Evolutionary conservation across 1,140 invertebrate genomes (phyloP).

Genomic region (Helicoverpa zea): DNA sequence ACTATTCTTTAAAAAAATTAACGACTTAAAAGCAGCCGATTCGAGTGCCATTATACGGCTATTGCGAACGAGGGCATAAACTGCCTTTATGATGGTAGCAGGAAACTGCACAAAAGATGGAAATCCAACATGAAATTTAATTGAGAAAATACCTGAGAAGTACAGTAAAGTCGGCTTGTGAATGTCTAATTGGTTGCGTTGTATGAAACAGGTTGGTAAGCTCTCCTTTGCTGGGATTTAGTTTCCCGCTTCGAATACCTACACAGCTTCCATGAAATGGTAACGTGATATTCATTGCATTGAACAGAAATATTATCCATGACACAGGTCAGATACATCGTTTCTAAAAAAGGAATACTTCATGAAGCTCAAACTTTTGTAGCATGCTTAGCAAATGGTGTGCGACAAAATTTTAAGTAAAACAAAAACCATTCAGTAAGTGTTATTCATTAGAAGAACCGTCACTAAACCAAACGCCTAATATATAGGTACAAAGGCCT

Average conservation of each 20-base stretch:
- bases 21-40: slow-evolving; percentile 48
- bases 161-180: slow-evolving; percentile 55
- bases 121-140: slow-evolving; percentile 57
- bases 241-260: slow-evolving; percentile 13
- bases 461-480: too few species aligned
- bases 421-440: too few species aligned
- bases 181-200: slow-evolving; percentile 48
- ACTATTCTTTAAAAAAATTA: slow-evolving; percentile 54
- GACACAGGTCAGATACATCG: background rate
- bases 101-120: slow-evolving; percentile 7
- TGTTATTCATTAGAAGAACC: too few species aligned
- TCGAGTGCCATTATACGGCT: slow-evolving; percentile 33
- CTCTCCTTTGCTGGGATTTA: slow-evolving; percentile 26
- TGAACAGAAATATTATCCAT: background rate
- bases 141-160: slow-evolving; percentile 61
- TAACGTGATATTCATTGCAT: background rate
- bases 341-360: too few species aligned
- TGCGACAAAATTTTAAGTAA: too few species aligned
- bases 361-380: too few species aligned
- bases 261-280: background rate
- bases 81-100: slow-evolving; percentile 22
- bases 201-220: slow-evolving; percentile 34
- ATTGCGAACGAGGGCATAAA: slow-evolving; percentile 29
- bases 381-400: too few species aligned
- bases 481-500: too few species aligned